A percentile compares a stretch with the other conserved stretches of the same genome.
phyloP scores from a whole-genome alignment of 2,797 vertebrate species.

The Enteromius afrohamiltoni region DNA sequence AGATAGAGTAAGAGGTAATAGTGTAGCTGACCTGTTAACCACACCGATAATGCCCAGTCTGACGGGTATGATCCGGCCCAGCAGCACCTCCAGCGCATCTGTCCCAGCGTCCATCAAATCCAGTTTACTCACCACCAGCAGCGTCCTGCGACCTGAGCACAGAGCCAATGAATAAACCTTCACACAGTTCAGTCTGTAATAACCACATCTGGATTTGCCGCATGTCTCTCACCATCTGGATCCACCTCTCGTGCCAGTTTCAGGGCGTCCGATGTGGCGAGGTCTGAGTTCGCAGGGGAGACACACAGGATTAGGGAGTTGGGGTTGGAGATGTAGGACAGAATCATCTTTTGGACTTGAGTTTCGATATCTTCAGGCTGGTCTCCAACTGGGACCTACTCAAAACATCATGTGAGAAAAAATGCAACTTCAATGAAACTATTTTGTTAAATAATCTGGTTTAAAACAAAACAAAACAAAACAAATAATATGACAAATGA shows the following conservation, averaged over 20 bases:
- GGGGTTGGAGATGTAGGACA: slow-evolving; percentile 87
- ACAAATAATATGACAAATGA: background rate
- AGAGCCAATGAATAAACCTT: background rate
- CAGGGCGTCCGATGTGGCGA: slow-evolving; percentile 88
- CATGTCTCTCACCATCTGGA: slow-evolving; percentile 81
- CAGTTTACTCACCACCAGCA: slow-evolving; percentile 84
- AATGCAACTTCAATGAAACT: background rate
- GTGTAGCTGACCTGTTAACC: slow-evolving; percentile 79
- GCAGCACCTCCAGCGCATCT: slow-evolving; percentile 82
- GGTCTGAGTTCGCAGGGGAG: slow-evolving; percentile 90
- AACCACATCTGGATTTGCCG: background rate
- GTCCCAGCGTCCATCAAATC: slow-evolving; percentile 87
- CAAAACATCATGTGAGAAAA: slow-evolving; percentile 14
- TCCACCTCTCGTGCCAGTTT: slow-evolving; percentile 91
- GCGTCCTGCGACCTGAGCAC: slow-evolving; percentile 78
- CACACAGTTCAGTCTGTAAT: background rate
- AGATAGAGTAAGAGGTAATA: background rate
- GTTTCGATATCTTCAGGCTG: slow-evolving; percentile 89
- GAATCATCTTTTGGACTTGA: slow-evolving; percentile 89
- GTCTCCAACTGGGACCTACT: slow-evolving; percentile 90
- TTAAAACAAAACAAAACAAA: background rate
- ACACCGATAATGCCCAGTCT: slow-evolving; percentile 85
- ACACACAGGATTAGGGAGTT: slow-evolving; percentile 88
- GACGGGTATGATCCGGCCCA: slow-evolving; percentile 84
- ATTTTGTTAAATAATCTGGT: too few species aligned